Base-by-base conservation (phyloP, 2,113 vertebrate species). In the Channa argus region DNA sequence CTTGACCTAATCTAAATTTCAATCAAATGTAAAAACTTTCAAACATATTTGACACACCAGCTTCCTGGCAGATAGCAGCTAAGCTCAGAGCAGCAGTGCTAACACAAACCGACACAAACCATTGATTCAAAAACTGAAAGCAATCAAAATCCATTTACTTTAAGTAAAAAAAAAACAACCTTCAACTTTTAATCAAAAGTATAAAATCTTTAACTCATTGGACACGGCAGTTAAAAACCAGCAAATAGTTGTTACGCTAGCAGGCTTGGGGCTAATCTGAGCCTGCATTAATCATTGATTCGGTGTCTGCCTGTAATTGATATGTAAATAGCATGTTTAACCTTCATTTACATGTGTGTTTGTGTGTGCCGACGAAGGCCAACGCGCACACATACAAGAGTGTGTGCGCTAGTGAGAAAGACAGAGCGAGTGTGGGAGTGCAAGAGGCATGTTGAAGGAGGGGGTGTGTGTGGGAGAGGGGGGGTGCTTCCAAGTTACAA, bases 311-410 rank as follows among this genome's bases (percentile, higher is more conserved):
- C 67, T 70, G 89, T 91, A 91, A 92, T 89, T 92, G 91, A 92
- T 91, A 91, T 91, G 91, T 91, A 92, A 92, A 92, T 92, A 91
- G 71, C 82, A 78, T 88, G 85, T 91, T 92, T 92, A 92, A 91
- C 90, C 90, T 64, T 81, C 71, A 83, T 87, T 85, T 90, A 83
- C 82, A 69, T 82, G 79, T 75, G 70, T 62, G 86, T 79, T 58
- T 86, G 75, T 62, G 68, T 36, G 69, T 13, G 37, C 46, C 3
- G 12, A 5, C 36, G 33, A 38, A 55, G 56, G 64, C 74, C 38
- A 37, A 9, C 14, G 13, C 2, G 3, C 71, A 46, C 60, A 60
- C 46, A 46, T 8, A 10, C 6, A 47, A 58, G 39, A 50, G 51
- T 41, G 63, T 63, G 50, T 72, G 85, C 78, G 65, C 67, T 8